phyloP scores from a whole-genome alignment of 2,797 vertebrate genomes.

The Varecia variegata region DNA sequence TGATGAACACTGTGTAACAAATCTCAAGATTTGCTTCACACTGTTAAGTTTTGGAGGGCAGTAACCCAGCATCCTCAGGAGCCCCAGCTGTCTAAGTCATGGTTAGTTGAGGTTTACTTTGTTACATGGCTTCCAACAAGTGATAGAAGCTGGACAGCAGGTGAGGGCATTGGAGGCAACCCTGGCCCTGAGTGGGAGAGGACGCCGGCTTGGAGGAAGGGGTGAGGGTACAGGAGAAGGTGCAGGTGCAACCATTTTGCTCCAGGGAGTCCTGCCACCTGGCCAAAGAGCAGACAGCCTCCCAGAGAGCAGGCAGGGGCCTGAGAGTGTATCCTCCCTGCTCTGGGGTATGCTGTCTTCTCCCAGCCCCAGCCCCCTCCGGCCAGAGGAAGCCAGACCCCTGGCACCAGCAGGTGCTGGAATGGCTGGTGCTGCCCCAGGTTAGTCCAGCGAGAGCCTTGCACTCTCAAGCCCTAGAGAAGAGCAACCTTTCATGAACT shows the following conservation, averaged over 20 bases:
- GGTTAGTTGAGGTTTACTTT: background rate
- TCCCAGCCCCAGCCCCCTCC: background rate
- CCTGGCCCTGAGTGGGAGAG: background rate
- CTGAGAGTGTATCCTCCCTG: accelerated
- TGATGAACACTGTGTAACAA: background rate
- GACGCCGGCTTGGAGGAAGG: accelerated
- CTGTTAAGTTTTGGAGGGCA: background rate
- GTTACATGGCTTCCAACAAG: background rate
- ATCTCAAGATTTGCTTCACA: accelerated
- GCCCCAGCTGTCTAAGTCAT: background rate
- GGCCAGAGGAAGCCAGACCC: background rate
- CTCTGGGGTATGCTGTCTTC: background rate
- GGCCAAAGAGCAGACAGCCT: background rate
- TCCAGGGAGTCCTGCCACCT: background rate
- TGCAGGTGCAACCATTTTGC: background rate
- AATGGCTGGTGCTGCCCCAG: accelerated
- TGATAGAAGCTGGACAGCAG: background rate
- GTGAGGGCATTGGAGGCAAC: too few species aligned
- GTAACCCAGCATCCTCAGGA: accelerated
- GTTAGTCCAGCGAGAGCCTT: accelerated
- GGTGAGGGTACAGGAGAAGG: background rate
- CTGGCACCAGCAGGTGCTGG: background rate
- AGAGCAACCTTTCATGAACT: accelerated
- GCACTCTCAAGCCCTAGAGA: background rate
- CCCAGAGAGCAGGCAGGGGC: background rate